phyloP scores from a whole-genome alignment of 2,888 invertebrate species.

The Euplagia quadripunctaria region DNA sequence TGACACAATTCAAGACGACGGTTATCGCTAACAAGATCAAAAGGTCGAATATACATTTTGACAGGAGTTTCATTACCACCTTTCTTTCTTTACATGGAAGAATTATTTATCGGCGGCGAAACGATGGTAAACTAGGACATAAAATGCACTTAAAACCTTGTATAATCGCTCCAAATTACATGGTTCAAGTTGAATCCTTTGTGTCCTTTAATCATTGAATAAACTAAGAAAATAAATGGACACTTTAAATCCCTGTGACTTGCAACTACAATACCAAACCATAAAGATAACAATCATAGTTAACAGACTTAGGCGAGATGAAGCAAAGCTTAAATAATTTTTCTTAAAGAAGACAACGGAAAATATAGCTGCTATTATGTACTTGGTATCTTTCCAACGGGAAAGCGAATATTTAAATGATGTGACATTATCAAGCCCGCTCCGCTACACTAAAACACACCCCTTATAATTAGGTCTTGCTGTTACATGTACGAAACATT shows the following conservation, averaged over 20 bases:
- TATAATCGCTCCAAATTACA: neutral
- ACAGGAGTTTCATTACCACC: neutral
- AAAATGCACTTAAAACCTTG: too few relatives aligned
- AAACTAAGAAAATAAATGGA: neutral
- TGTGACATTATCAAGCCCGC: neutral
- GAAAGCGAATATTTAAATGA: neutral
- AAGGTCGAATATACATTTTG: neutral
- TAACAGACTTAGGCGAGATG: neutral
- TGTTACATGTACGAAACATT: slow-evolving; percentile 1
- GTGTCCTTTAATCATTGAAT: neutral
- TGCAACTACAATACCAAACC: neutral
- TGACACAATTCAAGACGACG: too few relatives aligned
- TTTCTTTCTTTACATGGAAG: too few relatives aligned
- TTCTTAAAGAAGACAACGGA: neutral
- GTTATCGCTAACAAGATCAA: too few relatives aligned
- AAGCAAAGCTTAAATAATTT: neutral
- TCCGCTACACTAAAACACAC: neutral
- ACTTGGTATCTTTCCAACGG: neutral
- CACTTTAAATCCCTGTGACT: neutral
- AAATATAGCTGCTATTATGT: neutral
- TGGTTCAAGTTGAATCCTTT: neutral
- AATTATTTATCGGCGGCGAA: too few relatives aligned
- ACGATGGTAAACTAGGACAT: too few relatives aligned
- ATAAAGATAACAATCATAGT: neutral
- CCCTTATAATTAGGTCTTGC: neutral